These are phyloP conservation scores for Linepithema humile DNA, from an alignment of 1,140 invertebrate species.

Conservation along the genomic window DNA sequence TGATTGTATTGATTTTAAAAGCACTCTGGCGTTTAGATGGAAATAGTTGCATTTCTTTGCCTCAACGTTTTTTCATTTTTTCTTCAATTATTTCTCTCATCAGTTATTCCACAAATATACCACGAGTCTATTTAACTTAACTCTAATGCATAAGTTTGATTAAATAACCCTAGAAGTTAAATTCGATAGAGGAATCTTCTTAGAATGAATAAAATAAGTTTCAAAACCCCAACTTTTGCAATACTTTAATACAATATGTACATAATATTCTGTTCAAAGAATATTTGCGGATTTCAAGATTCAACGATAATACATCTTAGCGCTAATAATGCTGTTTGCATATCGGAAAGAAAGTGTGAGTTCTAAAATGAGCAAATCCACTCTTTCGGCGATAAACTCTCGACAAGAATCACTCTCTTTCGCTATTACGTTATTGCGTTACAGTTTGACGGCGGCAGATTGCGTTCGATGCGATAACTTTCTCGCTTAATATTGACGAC, in stretches of 20 bases:
- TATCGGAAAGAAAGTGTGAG: not conserved
- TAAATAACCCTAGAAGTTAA: not conserved
- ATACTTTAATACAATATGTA: not conserved
- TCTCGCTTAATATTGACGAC: slow-evolving; percentile 43
- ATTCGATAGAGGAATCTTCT: not conserved
- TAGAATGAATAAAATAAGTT: not conserved
- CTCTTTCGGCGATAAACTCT: not conserved
- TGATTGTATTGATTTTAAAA: not conserved
- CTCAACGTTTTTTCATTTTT: too few species aligned
- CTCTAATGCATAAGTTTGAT: not conserved
- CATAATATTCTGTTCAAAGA: not conserved
- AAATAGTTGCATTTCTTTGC: too few species aligned
- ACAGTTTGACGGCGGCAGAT: slow-evolving; percentile 16
- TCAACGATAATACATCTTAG: not conserved
- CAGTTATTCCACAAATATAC: not conserved
- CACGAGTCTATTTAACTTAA: not conserved
- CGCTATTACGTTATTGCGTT: slow-evolving; percentile 38
- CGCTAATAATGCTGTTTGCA: too few species aligned
- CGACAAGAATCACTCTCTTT: slow-evolving; percentile 23
- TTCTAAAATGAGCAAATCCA: not conserved
- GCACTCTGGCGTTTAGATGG: too few species aligned
- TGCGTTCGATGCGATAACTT: slow-evolving; percentile 51
- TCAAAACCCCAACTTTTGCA: not conserved
- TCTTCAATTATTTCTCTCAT: not conserved
- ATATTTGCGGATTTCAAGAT: not conserved